phyloP scores from a whole-genome alignment of 2,888 invertebrate species.

The Phasia obesa region DNA sequence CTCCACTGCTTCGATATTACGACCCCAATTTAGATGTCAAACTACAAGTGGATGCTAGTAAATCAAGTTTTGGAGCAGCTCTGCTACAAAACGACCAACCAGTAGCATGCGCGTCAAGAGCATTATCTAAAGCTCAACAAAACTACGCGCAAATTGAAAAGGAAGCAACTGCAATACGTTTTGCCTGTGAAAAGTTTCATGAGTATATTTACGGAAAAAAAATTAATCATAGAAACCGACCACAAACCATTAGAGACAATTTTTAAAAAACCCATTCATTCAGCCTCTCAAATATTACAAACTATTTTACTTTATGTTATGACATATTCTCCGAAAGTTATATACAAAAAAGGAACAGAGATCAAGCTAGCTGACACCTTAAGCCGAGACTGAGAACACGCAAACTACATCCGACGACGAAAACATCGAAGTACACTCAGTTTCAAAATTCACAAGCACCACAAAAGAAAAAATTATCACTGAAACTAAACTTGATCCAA shows the following conservation, averaged over 20 bases:
- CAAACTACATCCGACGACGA: too few relatives aligned
- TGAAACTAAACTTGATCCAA: too few relatives aligned
- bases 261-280: slow-evolving; percentile 70
- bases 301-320: slow-evolving; percentile 73
- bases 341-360: slow-evolving; percentile 73
- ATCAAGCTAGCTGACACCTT: too few relatives aligned
- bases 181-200: slow-evolving; percentile 75
- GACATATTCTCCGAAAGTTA: slow-evolving; percentile 1
- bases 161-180: slow-evolving; percentile 62
- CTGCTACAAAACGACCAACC: slow-evolving; percentile 77
- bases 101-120: slow-evolving; percentile 77
- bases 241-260: slow-evolving; percentile 73
- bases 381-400: too few relatives aligned
- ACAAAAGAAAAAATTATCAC: too few relatives aligned
- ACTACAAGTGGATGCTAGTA: too few relatives aligned
- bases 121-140: slow-evolving; percentile 72
- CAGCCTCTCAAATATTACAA: slow-evolving; percentile 72
- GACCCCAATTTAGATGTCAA: too few relatives aligned
- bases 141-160: slow-evolving; percentile 63
- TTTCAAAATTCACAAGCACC: too few relatives aligned
- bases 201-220: slow-evolving; percentile 53
- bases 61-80: slow-evolving; percentile 76
- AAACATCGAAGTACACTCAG: too few relatives aligned
- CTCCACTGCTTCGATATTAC: too few relatives aligned
- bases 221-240: slow-evolving; percentile 71